Conservation (phyloP, 2,888 invertebrate genomes). For the Pycnomerus fuliginosus region DNA sequence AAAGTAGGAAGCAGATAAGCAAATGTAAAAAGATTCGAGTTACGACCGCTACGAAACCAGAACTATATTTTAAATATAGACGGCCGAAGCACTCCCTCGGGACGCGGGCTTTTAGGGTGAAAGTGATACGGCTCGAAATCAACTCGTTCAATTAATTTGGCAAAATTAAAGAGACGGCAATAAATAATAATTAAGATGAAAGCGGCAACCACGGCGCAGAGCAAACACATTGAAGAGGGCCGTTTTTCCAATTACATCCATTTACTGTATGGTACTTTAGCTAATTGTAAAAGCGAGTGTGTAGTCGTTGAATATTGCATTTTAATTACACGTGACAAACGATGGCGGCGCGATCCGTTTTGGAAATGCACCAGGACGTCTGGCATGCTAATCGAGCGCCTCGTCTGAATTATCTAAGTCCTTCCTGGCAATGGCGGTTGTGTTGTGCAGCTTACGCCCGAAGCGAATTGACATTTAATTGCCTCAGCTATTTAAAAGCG, state of each 20-base stretch:
- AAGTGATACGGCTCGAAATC: no score
- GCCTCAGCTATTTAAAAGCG: constrained; percentile 28
- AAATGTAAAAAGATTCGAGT: no score
- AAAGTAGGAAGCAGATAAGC: no score
- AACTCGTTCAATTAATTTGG: constrained; percentile 14
- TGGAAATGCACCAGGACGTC: no score
- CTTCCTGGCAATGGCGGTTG: constrained; percentile 2
- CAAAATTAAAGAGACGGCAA: constrained; percentile 20
- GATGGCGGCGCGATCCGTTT: constrained; percentile 25
- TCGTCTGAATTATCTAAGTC: constrained; percentile 15
- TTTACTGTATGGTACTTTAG: constrained; percentile 44
- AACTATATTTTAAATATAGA: no score
- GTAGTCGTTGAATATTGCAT: constrained; percentile 42
- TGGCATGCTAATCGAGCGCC: constrained; percentile 20
- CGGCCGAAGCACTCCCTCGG: background rate
- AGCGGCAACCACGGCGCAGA: constrained; percentile 30
- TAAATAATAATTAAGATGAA: constrained; percentile 39
- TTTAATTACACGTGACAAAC: constrained; percentile 45
- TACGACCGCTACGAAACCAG: no score
- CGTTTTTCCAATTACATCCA: constrained; percentile 47
- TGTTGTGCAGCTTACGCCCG: constrained; percentile 13
- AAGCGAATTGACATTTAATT: constrained; percentile 34
- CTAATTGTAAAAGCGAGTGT: constrained; percentile 47
- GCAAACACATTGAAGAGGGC: constrained; percentile 41
- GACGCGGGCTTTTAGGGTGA: no score